Evolutionary conservation across 37 sponge, comb jelly and placozoan species (phyloP), one percentile per base, ranked within the genome.

Genomic region (Halichondria panicea): DNA sequence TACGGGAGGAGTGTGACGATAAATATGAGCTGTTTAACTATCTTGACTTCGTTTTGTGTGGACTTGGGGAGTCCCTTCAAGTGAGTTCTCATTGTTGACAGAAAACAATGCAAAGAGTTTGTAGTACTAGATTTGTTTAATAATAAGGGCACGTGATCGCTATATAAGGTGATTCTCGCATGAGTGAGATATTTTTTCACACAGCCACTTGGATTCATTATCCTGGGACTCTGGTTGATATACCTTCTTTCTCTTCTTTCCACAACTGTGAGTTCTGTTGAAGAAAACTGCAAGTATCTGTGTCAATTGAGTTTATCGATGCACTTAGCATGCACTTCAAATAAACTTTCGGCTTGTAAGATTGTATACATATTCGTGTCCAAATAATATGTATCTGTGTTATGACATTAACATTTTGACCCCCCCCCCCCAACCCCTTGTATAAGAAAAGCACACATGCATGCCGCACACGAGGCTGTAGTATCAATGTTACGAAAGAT

Each of bases 171-270:
- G n/a, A n/a, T n/a, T n/a, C n/a, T n/a, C n/a, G n/a, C n/a, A n/a
- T n/a, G n/a, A n/a, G n/a, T 22, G 7, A 24, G 7, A 22, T 59
- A 30, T 13, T n/a, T 43, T 67, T 44, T 40, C 13, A 42, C 42
- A 18, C 63, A 84, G 89, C 65, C 85, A n/a, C 39, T 59, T 60
- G 87, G 80, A 31, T 59, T 24, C 22, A 59, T n/a, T 33, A 25
- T 90, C 18, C 62, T 90, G 50, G 74, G 28, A 13, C 53, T 85
- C 11, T 90, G 91, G 91, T 39, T 90, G 28, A 31, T 86, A 18
- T 59, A 80, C 11, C 91, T 90, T 12, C 75, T 90, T 24, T 81
- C 87, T 41, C 78, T 90, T 3, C 72, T 90, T 27, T 85, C 91
- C 6, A 90, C 87, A 42, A 90, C 91, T 1, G 91, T 90, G 46